A percentile compares a stretch with the other conserved stretches of the same genome.
Conservation (phyloP, 2,113 vertebrate genomes). For the Hypanus sabinus region DNA sequence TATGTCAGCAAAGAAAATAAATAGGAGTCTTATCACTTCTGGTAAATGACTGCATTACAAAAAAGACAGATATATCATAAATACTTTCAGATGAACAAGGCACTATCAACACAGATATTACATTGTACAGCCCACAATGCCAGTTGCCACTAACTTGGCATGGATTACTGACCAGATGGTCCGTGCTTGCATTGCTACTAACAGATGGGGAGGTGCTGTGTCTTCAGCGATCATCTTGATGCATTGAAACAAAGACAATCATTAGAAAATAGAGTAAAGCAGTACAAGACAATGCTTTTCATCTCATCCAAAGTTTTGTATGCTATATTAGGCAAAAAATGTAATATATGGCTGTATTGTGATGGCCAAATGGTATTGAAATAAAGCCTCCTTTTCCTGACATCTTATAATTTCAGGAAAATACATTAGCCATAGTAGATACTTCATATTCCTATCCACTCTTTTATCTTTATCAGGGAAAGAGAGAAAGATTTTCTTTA, state of each 20-base stretch:
- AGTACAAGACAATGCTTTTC: not conserved
- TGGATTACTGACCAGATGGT: conserved; percentile 27
- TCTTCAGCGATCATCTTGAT: conserved; percentile 15
- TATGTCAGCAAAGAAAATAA: not conserved
- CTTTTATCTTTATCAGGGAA: not conserved
- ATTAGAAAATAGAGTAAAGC: not conserved
- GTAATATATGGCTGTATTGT: not conserved
- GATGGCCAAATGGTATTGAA: not conserved
- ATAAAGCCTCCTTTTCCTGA: not conserved
- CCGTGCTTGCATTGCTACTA: not conserved
- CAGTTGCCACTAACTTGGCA: conserved; percentile 28
- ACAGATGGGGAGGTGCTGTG: conserved; percentile 26
- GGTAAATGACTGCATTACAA: not conserved
- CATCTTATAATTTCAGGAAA: not conserved
- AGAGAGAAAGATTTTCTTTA: not conserved
- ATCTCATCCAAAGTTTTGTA: not conserved
- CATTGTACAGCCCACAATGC: not conserved
- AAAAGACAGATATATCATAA: not conserved
- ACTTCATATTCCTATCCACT: not conserved
- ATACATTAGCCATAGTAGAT: not conserved
- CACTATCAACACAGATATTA: too few species aligned
- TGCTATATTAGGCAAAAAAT: not conserved
- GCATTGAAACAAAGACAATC: conserved; percentile 14
- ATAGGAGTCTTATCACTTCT: not conserved
- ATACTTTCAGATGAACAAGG: not conserved